Evolutionary conservation across 2,888 invertebrate species (phyloP).

Genomic region (Drosophila kambysellisi): DNA sequence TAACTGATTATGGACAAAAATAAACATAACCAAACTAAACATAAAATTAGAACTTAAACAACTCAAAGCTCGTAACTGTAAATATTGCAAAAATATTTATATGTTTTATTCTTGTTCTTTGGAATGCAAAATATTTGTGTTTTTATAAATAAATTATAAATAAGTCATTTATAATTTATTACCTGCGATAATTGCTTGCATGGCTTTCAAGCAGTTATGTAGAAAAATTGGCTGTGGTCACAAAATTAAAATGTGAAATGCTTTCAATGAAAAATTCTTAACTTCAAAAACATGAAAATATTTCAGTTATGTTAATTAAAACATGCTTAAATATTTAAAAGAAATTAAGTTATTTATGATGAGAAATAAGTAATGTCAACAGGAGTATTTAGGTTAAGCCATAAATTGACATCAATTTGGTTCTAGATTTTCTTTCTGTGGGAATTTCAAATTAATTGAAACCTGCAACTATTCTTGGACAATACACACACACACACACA

Average conservation of each 20-base stretch:
- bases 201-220: not conserved
- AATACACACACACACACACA: not conserved
- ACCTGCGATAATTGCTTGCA: not conserved
- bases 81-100: not conserved
- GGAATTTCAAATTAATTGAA: conserved; percentile 30
- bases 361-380: not conserved
- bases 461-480: conserved; percentile 1
- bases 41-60: not conserved
- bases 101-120: not conserved
- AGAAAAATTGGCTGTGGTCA: conserved; percentile 2
- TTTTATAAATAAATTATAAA: not conserved
- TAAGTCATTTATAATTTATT: not conserved
- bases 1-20: no score
- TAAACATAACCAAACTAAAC: not conserved
- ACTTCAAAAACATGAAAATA: conserved; percentile 11
- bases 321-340: conserved; percentile 7
- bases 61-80: not conserved
- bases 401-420: not conserved
- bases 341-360: conserved; percentile 17
- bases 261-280: conserved; percentile 22
- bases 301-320: conserved; percentile 43
- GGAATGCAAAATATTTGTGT: not conserved
- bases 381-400: conserved; percentile 2
- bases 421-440: not conserved
- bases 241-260: conserved; percentile 29